Evolutionary conservation across 1,140 invertebrate species (phyloP), one percentile per base, ranked within the genome.

Genomic region (Batillaria attramentaria): DNA sequence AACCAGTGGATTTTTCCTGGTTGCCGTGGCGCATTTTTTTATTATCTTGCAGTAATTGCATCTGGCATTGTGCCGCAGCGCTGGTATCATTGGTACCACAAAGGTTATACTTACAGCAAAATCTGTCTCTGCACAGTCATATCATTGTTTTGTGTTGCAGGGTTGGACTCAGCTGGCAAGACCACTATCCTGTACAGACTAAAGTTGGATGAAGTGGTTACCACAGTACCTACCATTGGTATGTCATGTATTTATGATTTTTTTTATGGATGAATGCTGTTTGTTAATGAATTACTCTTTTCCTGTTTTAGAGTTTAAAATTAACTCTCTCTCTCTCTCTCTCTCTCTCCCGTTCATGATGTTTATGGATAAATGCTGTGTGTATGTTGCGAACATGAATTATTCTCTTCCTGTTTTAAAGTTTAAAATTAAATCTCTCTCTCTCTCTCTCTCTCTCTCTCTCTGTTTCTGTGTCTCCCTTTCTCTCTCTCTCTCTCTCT

Each of bases 181-280:
- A 99, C 98, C 8, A 99, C 98, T 75, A 99, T 99, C 91, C 92
- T 99, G 73, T 99, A 99, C 90, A 98, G 98, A 92, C 92, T 99
- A 75, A 99, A 99, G 91, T 92, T 99, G 66, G 98, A 97, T 75
- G 97, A 99, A 93, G 97, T 99, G 87, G 97, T 99, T 6, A 99
- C 97, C 28, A 99, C 97, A 18, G 99, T 99, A 92, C 98, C 98
- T 43, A 99, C 98, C 2, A 99, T 99, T 88, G 97, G 94, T 94
- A 89, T 91, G 90, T 70, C 2, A 46, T 33, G 8, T 43, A 33
- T 3, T 75, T 31, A 20, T 72, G 37, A 37, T 75, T 28, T 31
- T 54, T 24, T n/a, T 31, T 60, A 24, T 75, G 8, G 73, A 10
- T 35, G 73, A n/a, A n/a, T n/a, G n/a, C n/a, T n/a, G n/a, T n/a